Evolutionary conservation across 2,113 vertebrate species (phyloP).

Genomic region (Passer domesticus): DNA sequence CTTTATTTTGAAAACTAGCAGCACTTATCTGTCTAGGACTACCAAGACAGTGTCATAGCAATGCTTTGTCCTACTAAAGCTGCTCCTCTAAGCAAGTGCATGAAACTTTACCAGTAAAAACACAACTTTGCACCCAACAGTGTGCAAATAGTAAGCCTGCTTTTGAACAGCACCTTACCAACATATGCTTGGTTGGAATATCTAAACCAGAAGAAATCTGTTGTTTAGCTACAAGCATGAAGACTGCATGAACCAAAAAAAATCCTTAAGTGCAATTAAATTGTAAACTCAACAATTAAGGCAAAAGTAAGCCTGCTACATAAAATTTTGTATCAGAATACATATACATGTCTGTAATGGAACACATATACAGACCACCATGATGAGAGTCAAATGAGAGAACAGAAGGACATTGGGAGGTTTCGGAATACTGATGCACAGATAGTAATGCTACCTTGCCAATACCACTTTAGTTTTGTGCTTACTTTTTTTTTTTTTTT

Average conservation of each 20-base stretch:
- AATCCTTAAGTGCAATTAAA: background rate
- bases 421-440: background rate
- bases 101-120: background rate
- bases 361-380: background rate
- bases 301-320: background rate
- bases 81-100: background rate
- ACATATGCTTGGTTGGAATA: background rate
- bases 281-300: background rate
- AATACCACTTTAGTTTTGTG: background rate
- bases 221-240: background rate
- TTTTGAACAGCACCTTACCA: background rate
- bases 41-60: background rate
- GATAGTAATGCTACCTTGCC: background rate
- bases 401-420: background rate
- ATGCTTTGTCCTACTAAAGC: background rate
- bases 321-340: background rate
- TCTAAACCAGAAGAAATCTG: background rate
- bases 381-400: background rate
- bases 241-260: background rate
- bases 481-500: background rate
- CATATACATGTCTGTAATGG: background rate
- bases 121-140: background rate
- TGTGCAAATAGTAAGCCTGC: background rate
- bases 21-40: background rate
- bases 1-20: background rate